Percentiles rank a stretch among this genome's conserved stretches.
Conservation (phyloP, 2,888 invertebrate genomes). For the Cerastis leucographa region DNA sequence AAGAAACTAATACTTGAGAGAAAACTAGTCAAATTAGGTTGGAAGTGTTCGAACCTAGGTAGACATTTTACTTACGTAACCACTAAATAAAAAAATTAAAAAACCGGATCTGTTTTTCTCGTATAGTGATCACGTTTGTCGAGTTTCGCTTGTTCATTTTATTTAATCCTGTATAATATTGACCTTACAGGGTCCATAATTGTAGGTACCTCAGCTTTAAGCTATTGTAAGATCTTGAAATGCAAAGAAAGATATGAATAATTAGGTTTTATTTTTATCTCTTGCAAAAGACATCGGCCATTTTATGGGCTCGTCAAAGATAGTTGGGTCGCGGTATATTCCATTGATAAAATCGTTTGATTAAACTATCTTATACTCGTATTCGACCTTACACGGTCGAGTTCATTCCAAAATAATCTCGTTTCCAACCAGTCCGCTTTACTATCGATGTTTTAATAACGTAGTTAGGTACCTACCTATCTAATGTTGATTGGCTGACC, state of each 20-base stretch:
- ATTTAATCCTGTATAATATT: no score
- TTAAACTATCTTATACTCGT: neutral
- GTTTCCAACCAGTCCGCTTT: constrained; percentile 19
- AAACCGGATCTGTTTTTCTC: no score
- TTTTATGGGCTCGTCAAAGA: neutral
- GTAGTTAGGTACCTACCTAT: neutral
- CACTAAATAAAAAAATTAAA: no score
- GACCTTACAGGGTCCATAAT: no score
- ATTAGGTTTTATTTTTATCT: neutral
- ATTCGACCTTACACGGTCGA: constrained; percentile 14
- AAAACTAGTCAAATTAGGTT: no score
- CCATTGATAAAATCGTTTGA: constrained; percentile 26
- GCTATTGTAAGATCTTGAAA: neutral
- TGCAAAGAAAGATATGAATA: neutral
- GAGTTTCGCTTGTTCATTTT: no score
- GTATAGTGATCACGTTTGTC: no score
- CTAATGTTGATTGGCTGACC: constrained; percentile 32
- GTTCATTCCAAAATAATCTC: constrained; percentile 8
- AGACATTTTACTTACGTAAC: no score
- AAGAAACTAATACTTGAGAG: no score
- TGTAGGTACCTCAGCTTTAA: no score
- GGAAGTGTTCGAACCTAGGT: no score
- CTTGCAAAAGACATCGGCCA: neutral
- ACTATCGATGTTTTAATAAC: constrained; percentile 16
- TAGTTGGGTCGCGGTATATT: constrained; percentile 31